Base-by-base conservation (phyloP, 2,113 vertebrate species). In the Rhadina sibilatrix region DNA sequence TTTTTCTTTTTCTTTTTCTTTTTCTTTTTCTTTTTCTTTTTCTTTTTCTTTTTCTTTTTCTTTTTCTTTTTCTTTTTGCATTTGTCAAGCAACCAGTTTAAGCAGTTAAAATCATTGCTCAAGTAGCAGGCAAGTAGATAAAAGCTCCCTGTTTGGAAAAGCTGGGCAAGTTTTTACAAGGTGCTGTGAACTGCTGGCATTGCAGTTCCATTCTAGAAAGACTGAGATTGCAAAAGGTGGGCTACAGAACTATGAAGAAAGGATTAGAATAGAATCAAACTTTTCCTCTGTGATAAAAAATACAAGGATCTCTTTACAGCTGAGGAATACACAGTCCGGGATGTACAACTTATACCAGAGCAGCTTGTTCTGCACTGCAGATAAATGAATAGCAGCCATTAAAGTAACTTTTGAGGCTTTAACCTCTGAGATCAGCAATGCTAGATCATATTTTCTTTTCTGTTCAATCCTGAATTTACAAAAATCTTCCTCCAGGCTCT, bases 11-110 rank as follows among this genome's bases (percentile, higher is more conserved):
- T 21, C 0, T 13, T 6, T 18, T 21, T 53, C 8, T 18, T 21
- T 35, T 1, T 9, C 2, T 23, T 40, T 13, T 21, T 30, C 1
- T 7, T 10, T 4, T 21, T 38, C 0, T 13, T 6, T 18, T 21
- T 53, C 8, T 18, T 21, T 35, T 1, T 9, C 2, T 23, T 40
- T 13, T 21, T 30, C 1, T 7, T 10, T 4, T 21, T 38, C 37
- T 40, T 1, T 10, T 11, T 5, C 1, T 24, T 80, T 78, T 82
- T 79, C 15, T 56, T 83, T 79, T 59, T 72, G 37, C 52, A 53
- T 70, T 94, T 80, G 82, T 64, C 54, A 76, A 85, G 63, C 23
- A 82, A 78, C 38, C 85, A 44, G 60, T 90, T 95, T 25, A 89
- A 90, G 89, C 63, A 89, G 78, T 35, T 65, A 10, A 94, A 87